Conservation (phyloP, 2,797 vertebrate genomes). For the Esox lucius region DNA sequence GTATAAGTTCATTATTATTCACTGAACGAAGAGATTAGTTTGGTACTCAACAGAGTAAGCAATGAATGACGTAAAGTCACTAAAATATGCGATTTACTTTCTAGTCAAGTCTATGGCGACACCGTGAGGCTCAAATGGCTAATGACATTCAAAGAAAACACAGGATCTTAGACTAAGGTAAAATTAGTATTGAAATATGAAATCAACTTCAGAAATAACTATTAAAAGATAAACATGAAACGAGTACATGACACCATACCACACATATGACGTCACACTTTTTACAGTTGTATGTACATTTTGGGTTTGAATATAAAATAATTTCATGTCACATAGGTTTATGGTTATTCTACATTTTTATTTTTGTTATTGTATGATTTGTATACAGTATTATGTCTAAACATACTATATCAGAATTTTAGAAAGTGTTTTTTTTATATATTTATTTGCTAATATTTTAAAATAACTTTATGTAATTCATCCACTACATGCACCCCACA, state of each 20-base stretch:
- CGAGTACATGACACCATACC: too few species aligned
- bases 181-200: too few species aligned
- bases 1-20: neutral
- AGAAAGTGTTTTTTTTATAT: neutral
- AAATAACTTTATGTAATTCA: neutral
- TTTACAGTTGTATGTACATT: too few species aligned
- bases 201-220: too few species aligned
- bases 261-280: too few species aligned
- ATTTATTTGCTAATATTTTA: neutral
- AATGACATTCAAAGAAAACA: conserved; percentile 4
- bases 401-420: neutral
- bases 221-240: too few species aligned
- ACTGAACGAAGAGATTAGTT: neutral
- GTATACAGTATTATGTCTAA: too few species aligned
- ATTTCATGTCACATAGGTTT: too few species aligned
- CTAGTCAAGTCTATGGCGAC: conserved; percentile 53
- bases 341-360: too few species aligned
- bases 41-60: neutral
- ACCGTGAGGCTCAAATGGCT: conserved; percentile 53
- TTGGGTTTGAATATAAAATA: too few species aligned
- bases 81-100: neutral
- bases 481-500: conserved; percentile 17
- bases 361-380: too few species aligned
- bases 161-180: too few species aligned
- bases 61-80: neutral